Evolutionary conservation across 1,140 invertebrate genomes (phyloP).

Genomic region (Hestina assimilis): DNA sequence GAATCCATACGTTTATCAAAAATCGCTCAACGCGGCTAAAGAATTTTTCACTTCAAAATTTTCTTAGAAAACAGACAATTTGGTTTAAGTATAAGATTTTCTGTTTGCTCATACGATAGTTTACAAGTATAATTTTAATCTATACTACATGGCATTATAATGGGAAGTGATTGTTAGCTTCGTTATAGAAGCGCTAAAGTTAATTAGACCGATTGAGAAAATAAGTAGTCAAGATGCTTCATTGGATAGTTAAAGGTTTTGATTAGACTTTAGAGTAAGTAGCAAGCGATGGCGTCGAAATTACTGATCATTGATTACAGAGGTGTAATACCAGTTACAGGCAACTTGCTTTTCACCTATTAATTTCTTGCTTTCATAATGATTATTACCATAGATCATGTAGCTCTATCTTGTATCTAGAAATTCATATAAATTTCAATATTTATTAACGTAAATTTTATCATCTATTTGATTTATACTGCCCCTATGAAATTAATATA

Average conservation of each 20-base stretch:
- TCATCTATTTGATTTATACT: neutral
- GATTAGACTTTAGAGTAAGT: slow-evolving; percentile 27
- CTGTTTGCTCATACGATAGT: slow-evolving; percentile 1
- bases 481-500: slow-evolving; percentile 1
- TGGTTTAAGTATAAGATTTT: neutral
- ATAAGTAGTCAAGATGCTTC: slow-evolving; percentile 26
- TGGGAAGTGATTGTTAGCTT: slow-evolving; percentile 13
- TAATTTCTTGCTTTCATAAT: slow-evolving; percentile 14
- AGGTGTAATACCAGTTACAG: slow-evolving; percentile 26
- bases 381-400: slow-evolving; percentile 5
- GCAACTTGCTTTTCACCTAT: slow-evolving; percentile 21
- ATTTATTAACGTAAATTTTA: slow-evolving; percentile 1
- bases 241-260: slow-evolving; percentile 28
- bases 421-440: too few species aligned
- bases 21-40: too few species aligned
- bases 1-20: too few species aligned
- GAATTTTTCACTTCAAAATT: too few species aligned
- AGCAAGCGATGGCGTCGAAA: slow-evolving; percentile 29
- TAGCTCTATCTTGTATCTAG: neutral
- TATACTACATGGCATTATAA: slow-evolving; percentile 3
- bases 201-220: slow-evolving; percentile 30
- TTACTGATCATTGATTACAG: slow-evolving; percentile 30
- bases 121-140: slow-evolving; percentile 7
- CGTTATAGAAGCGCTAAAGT: slow-evolving; percentile 17
- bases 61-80: too few species aligned